Base-by-base conservation (phyloP, 2,888 invertebrate species). In the Euspilapteryx auroguttella region DNA sequence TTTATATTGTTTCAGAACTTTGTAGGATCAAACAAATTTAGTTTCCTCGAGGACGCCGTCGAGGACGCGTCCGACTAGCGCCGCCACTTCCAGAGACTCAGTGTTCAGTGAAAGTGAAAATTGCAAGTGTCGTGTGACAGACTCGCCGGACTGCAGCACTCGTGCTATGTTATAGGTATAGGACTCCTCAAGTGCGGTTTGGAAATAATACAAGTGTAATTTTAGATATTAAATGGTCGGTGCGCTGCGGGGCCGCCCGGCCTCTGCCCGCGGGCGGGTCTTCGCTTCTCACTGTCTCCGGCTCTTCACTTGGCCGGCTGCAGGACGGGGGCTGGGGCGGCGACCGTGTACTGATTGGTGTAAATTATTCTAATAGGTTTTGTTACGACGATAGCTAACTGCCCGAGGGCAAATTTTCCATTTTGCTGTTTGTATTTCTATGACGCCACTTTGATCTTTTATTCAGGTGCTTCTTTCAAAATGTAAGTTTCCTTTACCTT, bases 21-120 rank as follows among this genome's bases (percentile, higher is more conserved):
- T 50, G 82, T 83, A 55, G 84, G 82, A 50, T 82, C 84, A 50
- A 89, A 89, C 59, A 87, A 87, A 78, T 89, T 85, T 79, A 82
- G 82, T 61, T 82, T 82, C 68, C 69, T 85, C 49, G 82, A 84
- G 49, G 83, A 83, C 53, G 85, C 82, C 44, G 84, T 79, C 50
- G 77, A 78, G 44, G 79, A 59, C 45, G 69, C 46, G 20, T 71
- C 66, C 32, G 73, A 75, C 34, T 75, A 73, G 25, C 25, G 14
- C 6, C 20, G 24, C 17, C 10, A 8, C 12, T 8, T 12, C 13
- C 49, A 49, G 49, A 41, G 51, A 58, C 64, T 64, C 54, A 61
- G 71, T 71, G 68, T 68, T n/a, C n/a, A 17, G 8, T 17, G 17
- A 58, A 68, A 71, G 69, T 71, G 71, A 65, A 69, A 71, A 71